Conservation (phyloP, 2,888 invertebrate species). For the Anodontia alba region DNA sequence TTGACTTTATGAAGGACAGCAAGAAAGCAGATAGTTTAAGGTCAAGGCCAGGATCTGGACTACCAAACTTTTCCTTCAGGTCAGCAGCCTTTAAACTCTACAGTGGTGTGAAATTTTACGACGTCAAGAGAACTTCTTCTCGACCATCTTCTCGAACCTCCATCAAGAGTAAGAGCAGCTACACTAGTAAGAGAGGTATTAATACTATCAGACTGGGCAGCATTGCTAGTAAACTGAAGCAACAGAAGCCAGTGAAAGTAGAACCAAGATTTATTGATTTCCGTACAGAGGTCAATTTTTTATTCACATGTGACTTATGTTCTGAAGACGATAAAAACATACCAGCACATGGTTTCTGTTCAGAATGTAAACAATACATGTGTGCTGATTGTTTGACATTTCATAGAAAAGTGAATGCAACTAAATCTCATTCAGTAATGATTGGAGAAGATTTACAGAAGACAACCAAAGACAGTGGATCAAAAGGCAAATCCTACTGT, state of each 20-base stretch:
- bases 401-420: background rate
- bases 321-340: background rate
- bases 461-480: background rate
- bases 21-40: background rate
- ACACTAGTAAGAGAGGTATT: background rate
- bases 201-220: background rate
- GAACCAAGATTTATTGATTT: background rate
- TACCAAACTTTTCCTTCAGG: background rate
- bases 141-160: conserved; percentile 3
- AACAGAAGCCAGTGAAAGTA: background rate
- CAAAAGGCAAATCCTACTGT: background rate
- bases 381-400: background rate
- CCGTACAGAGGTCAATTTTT: background rate
- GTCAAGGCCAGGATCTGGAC: background rate
- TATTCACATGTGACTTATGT: conserved; percentile 6
- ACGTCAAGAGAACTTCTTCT: background rate
- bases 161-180: background rate
- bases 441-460: background rate
- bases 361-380: background rate
- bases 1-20: background rate
- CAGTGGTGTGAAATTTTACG: background rate
- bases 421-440: background rate
- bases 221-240: background rate
- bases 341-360: background rate
- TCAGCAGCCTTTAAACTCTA: background rate